Base-by-base conservation (phyloP, 1,140 invertebrate species). In the Bursaphelenchus mucronatus region DNA sequence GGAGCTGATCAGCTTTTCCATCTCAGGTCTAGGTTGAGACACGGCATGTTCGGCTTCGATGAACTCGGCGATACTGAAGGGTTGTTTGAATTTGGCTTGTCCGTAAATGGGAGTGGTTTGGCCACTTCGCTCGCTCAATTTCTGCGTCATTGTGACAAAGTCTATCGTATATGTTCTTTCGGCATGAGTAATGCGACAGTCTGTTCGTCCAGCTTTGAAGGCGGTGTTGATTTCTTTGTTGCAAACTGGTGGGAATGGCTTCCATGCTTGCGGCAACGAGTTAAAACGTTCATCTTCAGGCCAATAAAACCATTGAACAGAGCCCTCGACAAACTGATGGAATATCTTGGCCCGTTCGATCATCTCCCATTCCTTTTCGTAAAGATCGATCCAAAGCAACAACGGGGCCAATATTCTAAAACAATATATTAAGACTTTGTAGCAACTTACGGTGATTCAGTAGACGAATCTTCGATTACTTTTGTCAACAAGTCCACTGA, bases 241-340 rank as follows among this genome's bases (percentile, higher is more conserved):
- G 19, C 45, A 39, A 13, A 59, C 3, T 17, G 57, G 19, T 15
- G 57, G 11, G 40, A 15, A 59, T 13, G 41, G 40, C 13, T 44
- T 39, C 40, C 57, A 43, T 11, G 13, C 13, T 30, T 15, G 19
- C 0, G n/a, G 15, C 11, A 11, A 17, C 15, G 57, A 41, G 11
- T 11, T 43, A 13, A 11, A 45, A 17, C 40, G 57, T 13, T 59
- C 11, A 49, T 49, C 47, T 4, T 59, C 57, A 1, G 57, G 40
- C 57, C 57, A 59, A 50, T 59, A 50, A 11, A 17, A 43, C 57
- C 57, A 59, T 39, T 40, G 57, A n/a, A 59, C 45, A 17, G 57
- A 44, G 8, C 21, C 41, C 4, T 59, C 57, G 40, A 50, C 45
- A 17, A 44, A 13, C 10, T 59, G 13, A 44, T 59, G 58, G 57